Evolutionary conservation across 2,888 invertebrate species (phyloP), one percentile per base, ranked within the genome.

Genomic region (Caenorhabditis drosophilae): DNA sequence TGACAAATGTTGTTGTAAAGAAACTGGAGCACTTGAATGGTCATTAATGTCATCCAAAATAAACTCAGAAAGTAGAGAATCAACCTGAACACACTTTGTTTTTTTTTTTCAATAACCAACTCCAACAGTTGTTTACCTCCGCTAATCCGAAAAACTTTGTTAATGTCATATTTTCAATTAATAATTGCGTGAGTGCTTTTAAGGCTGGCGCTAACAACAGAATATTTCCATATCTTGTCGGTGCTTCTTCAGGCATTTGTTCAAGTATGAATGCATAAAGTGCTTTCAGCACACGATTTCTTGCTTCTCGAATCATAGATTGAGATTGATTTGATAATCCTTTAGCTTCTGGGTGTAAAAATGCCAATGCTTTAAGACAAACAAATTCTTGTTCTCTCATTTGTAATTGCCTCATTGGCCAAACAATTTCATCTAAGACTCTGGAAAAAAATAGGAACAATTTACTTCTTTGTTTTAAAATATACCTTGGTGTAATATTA

Each of bases 381-480:
- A 97, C 95, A 85, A 96, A 93, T 86, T 98, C 98, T 0, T 93
- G 92, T 84, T 97, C 96, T 85, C 97, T 95, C 79, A 98, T 93
- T 84, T 93, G 92, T 53, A 96, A 92, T 84, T 96, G 94, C 45
- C 91, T 89, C 86, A 98, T 89, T 41, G 96, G 96, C 85, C 90
- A 90, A 53, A 98, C 95, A 72, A 98, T 88, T 85, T 98, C 97
- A 85, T 98, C 66, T n/a, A 60, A 49, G 7, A 60, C 57, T 52
- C 60, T 45, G 31, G 18, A 22, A 23, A 44, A 36, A n/a, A n/a
- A n/a, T n/a, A n/a, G 15, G 48, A 48, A 20, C 41, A 60, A 49
- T 15, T 60, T 23, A 7, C 11, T n/a, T 27, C 16, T 6, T 34
- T 31, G 11, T 34, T 23, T 7, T 12, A n/a, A 15, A 16, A 48